Base-by-base conservation (phyloP, 2,888 invertebrate species). In the Ethmia dodecea region DNA sequence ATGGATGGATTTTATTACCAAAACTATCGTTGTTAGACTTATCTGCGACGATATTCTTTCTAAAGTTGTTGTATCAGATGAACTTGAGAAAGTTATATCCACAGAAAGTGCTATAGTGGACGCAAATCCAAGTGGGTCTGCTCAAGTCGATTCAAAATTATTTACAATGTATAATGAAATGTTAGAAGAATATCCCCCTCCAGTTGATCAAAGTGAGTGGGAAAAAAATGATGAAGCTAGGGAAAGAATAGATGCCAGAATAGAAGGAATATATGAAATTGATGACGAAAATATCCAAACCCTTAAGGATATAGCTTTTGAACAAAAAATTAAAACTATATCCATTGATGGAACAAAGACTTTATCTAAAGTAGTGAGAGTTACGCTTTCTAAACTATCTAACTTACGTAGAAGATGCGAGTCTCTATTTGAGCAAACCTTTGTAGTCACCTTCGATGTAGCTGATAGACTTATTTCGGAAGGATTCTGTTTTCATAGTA, bases 401-500 rank as follows among this genome's bases (percentile, higher is more conserved):
- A 40, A 40, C 28, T 51, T 86, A 11, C 78, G 86, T 52, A 76
- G 75, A 45, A 70, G 88, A 46, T 77, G 70, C 37, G 50, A 65
- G 36, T 89, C 89, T 0, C 61, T 87, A 43, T 86, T 91, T 37
- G 91, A 91, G 60, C 78, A 87, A 58, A 88, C 88, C 3, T 87
- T 84, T 52, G 69, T 87, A 16, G 58, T 91, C 1, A 73, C 77
- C 33, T 43, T 68, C 9, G 87, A 89, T 43, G 69, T 86, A 10
- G 90, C 91, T 3, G 89, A 91, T 50, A 69, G 72, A 33, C 65
- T 92, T 27, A 52, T 92, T 22, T 56, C 71, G 2, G 72, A 72
- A 41, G 92, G 92, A 3, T 89, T 89, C 60, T 90, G 74, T 56
- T 88, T 91, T 42, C 58, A 89, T 12, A 92, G 92, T 57, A 87